phyloP scores from a whole-genome alignment of 2,113 vertebrate species.

The Trinectes maculatus region DNA sequence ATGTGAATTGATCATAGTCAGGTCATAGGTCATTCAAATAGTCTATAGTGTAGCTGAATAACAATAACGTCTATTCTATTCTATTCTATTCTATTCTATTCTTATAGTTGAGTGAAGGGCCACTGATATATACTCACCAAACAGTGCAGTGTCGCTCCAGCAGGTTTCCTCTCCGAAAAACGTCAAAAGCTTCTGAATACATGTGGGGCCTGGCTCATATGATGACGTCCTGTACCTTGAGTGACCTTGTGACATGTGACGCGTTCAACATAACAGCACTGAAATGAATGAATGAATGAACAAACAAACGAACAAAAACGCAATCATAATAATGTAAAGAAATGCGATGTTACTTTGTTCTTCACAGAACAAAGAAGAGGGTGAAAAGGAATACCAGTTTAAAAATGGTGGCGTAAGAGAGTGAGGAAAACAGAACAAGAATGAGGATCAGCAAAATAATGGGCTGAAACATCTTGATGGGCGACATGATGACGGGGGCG shows the following conservation, averaged over 20 bases:
- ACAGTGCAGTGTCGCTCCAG: not conserved
- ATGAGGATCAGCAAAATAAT: constrained; percentile 99
- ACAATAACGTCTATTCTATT: too few relatives aligned
- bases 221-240: constrained; percentile 87
- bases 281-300: constrained; percentile 85
- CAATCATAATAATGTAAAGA: constrained; percentile 28
- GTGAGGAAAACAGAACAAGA: constrained; percentile 98
- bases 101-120: not conserved
- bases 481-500: constrained; percentile 59
- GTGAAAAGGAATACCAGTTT: constrained; percentile 98
- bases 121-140: constrained; percentile 57
- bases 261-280: constrained; percentile 85
- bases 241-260: constrained; percentile 84
- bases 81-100: too few relatives aligned
- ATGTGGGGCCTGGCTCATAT: constrained; percentile 80
- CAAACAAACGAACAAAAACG: constrained; percentile 35
- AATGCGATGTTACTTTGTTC: constrained; percentile 29
- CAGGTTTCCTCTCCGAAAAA: constrained; percentile 32
- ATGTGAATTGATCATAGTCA: not conserved
- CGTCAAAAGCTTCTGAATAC: constrained; percentile 77
- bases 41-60: too few relatives aligned
- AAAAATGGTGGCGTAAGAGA: constrained; percentile 99
- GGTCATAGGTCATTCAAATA: too few relatives aligned
- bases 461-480: constrained; percentile 98
- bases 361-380: constrained; percentile 98